Evolutionary conservation across 2,888 invertebrate species (phyloP).

Genomic region (Desoria tigrina): DNA sequence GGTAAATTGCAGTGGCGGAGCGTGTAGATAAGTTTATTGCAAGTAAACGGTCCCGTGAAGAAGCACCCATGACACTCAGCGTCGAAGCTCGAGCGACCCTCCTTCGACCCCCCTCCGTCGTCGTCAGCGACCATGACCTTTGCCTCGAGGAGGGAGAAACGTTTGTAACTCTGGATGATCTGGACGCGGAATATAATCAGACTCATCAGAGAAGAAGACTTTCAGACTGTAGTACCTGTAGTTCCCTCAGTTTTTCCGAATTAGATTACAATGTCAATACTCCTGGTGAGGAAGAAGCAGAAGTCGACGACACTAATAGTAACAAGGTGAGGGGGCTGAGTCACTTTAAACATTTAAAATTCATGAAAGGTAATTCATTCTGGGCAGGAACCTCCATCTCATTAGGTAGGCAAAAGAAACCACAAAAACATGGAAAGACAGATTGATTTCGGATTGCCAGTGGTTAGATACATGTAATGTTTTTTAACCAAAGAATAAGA

Average conservation of each 20-base stretch:
- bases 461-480: too few relatives aligned
- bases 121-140: constrained; percentile 53
- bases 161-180: constrained; percentile 48
- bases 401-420: too few relatives aligned
- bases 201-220: constrained; percentile 42
- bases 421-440: too few relatives aligned
- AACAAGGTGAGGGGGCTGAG: constrained; percentile 28
- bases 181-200: constrained; percentile 49
- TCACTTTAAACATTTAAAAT: too few relatives aligned
- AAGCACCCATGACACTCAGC: constrained; percentile 11
- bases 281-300: constrained; percentile 47
- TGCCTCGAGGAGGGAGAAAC: constrained; percentile 44
- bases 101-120: constrained; percentile 51
- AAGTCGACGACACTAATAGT: constrained; percentile 41
- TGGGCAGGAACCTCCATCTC: too few relatives aligned
- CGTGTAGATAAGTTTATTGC: not conserved
- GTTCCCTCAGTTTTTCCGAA: constrained; percentile 52
- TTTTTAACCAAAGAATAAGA: too few relatives aligned
- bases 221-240: constrained; percentile 52
- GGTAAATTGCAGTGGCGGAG: not conserved
- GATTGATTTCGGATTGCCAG: too few relatives aligned
- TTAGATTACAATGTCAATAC: constrained; percentile 38
- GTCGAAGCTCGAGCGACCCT: constrained; percentile 24
- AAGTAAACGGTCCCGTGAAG: constrained; percentile 4
- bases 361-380: too few relatives aligned